Conservation (phyloP, 2,888 invertebrate species). For the Nebria salina region DNA sequence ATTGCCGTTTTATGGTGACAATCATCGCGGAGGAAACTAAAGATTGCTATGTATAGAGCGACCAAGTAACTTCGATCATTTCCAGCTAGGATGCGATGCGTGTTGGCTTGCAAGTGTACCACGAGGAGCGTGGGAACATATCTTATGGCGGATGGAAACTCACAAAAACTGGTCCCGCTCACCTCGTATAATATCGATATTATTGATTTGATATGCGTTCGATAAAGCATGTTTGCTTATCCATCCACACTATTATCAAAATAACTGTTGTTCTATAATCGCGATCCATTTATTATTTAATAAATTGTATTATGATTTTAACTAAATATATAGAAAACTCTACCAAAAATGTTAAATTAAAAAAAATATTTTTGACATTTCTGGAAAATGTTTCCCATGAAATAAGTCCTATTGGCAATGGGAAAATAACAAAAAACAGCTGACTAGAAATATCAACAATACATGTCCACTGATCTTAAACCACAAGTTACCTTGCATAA, state of each 20-base stretch:
- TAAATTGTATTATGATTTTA: not conserved
- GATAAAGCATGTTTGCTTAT: constrained; percentile 16
- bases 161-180: constrained; percentile 39
- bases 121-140: constrained; percentile 31
- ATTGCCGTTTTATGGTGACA: not conserved
- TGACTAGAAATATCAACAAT: constrained; percentile 13
- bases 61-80: not conserved
- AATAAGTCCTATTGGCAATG: not conserved
- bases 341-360: too few relatives aligned
- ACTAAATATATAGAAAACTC: too few relatives aligned
- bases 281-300: not conserved
- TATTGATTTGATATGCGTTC: constrained; percentile 34
- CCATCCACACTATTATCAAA: constrained; percentile 3
- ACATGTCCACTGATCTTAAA: constrained; percentile 22
- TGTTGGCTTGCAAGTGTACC: not conserved
- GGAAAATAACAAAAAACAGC: constrained; percentile 4
- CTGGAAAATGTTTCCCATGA: not conserved
- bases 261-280: not conserved
- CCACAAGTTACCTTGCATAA: constrained; percentile 30
- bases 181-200: constrained; percentile 32
- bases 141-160: constrained; percentile 20
- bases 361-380: too few relatives aligned
- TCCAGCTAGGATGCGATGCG: constrained; percentile 1
- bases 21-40: not conserved
- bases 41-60: not conserved